Base-by-base conservation (phyloP, 2,113 vertebrate species). In the Carettochelys insculpta region DNA sequence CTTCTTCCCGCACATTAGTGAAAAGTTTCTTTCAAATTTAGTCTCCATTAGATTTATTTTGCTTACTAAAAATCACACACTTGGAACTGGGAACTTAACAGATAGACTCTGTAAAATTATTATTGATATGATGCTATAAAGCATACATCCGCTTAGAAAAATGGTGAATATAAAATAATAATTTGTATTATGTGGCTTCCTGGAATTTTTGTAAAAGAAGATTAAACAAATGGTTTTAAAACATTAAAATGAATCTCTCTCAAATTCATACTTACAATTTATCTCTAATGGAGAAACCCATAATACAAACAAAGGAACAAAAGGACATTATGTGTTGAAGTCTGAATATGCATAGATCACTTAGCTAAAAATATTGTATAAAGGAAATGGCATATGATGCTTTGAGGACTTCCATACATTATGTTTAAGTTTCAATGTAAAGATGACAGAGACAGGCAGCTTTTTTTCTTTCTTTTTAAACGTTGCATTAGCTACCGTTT, bases 41-140 rank as follows among this genome's bases (percentile, higher is more conserved):
- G 47, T 75, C 94, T 90, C 93, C 81, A 90, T 75, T 56, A 81
- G 27, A 29, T 87, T 53, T 68, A 75, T 20, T 43, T 38, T 82
- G 34, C 58, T 80, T 45, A 45, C 61, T 68, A 68, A 68, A 38
- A 58, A 94, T 87, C 41, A 88, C 56, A 1, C 78, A 77, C 22
- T 56, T 87, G 90, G 91, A 83, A 58, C n/a, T 65, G 5, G 8
- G 75, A 34, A 43, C 88, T 92, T 95, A 68, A 77, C 68, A 80
- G 86, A 75, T 76, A 88, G 43, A 88, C 80, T 94, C 88, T 93
- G 77, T 51, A 90, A 88, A 38, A 11, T 85, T 91, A 90, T 81
- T 87, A 87, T 38, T 95, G 53, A 95, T 75, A 47, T 45, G 88
- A 94, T 93, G 83, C 95, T 3, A n/a, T 25, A 85, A 83, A 91